These are phyloP conservation scores for Equus quagga DNA, from an alignment of 2,113 vertebrate species.

Conservation along the genomic window DNA sequence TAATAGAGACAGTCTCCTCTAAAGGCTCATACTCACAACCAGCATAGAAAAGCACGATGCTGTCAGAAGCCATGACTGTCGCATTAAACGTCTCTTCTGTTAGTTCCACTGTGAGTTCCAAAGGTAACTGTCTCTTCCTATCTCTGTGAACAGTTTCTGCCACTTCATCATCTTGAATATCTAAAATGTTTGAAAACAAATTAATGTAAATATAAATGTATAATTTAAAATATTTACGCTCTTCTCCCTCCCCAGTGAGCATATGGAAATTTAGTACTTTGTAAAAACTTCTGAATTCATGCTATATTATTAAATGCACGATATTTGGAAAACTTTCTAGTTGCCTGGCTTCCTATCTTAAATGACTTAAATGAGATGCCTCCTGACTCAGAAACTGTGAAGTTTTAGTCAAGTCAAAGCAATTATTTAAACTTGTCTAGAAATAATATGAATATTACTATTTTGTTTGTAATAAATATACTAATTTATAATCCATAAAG, in stretches of 20 bases:
- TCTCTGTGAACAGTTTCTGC: conserved; percentile 90
- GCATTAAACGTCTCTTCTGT: conserved; percentile 90
- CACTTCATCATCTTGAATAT: conserved; percentile 94
- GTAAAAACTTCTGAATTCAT: conserved; percentile 28
- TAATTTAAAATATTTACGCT: conserved; percentile 34
- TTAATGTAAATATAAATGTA: background rate
- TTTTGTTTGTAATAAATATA: conserved; percentile 27
- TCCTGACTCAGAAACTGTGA: background rate
- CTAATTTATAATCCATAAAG: background rate
- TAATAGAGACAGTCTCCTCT: background rate
- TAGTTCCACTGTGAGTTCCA: conserved; percentile 88
- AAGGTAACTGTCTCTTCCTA: conserved; percentile 85
- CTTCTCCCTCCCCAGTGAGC: conserved; percentile 1
- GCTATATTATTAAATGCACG: conserved; percentile 12
- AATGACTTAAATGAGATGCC: background rate
- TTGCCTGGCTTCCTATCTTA: background rate
- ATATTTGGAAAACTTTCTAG: background rate
- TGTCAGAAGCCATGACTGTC: conserved; percentile 81
- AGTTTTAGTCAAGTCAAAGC: background rate
- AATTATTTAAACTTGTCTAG: conserved; percentile 34
- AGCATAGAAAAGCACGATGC: conserved; percentile 94
- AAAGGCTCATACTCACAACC: conserved; percentile 90
- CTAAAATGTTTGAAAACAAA: conserved; percentile 83
- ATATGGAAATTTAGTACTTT: conserved; percentile 12
- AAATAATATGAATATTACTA: background rate